These are phyloP conservation scores for Picus viridis DNA, from an alignment of 2,797 vertebrate species.

Conservation along the genomic window DNA sequence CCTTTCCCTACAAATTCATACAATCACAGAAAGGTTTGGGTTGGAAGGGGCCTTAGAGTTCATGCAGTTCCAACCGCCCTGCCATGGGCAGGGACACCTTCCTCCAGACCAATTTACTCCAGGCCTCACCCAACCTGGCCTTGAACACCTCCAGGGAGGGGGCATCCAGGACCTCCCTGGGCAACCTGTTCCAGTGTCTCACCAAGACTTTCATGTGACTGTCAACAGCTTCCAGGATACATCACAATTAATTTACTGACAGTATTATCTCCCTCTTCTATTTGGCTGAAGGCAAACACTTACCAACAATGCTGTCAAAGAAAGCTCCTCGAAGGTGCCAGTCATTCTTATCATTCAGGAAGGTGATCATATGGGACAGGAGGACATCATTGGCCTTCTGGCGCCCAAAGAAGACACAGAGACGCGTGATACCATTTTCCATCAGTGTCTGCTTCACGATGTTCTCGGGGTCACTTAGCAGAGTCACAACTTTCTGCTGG, in stretches of 20 bases:
- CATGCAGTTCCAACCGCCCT: too few relatives aligned
- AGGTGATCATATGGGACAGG: conserved; percentile 98
- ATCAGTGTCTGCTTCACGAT: conserved; percentile 98
- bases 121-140: too few relatives aligned
- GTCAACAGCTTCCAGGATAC: background rate
- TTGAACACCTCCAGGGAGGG: too few relatives aligned
- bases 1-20: background rate
- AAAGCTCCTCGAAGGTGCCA: conserved; percentile 98
- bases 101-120: too few relatives aligned
- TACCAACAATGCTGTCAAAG: conserved; percentile 98
- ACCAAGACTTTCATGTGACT: background rate
- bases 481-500: conserved; percentile 98
- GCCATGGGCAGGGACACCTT: too few relatives aligned
- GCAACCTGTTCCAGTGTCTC: too few relatives aligned
- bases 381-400: conserved; percentile 98
- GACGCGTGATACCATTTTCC: conserved; percentile 97
- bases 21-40: too few relatives aligned
- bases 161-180: too few relatives aligned
- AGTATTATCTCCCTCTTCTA: background rate
- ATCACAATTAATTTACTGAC: background rate
- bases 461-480: conserved; percentile 97
- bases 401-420: conserved; percentile 97
- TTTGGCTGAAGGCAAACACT: conserved; percentile 20
- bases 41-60: too few relatives aligned
- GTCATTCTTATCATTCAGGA: conserved; percentile 98